A percentile compares a stretch with the other conserved stretches of the same genome.
Conservation (phyloP, 2,113 vertebrate genomes). For the Hippoglossus stenolepis region DNA sequence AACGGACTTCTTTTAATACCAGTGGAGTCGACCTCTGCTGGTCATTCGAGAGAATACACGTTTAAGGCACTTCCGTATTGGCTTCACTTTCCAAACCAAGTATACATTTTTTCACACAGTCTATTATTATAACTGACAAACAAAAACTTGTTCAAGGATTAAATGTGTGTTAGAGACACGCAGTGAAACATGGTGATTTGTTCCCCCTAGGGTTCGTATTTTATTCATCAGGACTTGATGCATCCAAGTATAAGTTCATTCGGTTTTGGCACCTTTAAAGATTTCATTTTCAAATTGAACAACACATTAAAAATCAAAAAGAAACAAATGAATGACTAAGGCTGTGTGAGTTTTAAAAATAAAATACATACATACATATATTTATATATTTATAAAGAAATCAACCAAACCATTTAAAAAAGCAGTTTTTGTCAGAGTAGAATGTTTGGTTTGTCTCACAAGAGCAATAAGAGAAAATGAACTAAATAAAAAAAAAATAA, state of each 20-base stretch:
- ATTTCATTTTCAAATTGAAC: conserved; percentile 83
- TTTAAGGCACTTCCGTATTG: not conserved
- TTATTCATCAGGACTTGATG: conserved; percentile 86
- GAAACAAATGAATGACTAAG: conserved; percentile 80
- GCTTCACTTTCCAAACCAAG: not conserved
- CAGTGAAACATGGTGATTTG: conserved; percentile 66
- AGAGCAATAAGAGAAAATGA: conserved; percentile 72
- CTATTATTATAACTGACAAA: not conserved
- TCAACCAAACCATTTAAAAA: conserved; percentile 77
- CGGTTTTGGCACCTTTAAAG: conserved; percentile 87
- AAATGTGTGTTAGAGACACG: not conserved
- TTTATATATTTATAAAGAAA: conserved; percentile 79
- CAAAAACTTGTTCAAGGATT: not conserved
- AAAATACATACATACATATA: conserved; percentile 76
- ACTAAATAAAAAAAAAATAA: conserved; percentile 63
- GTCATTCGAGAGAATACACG: no score
- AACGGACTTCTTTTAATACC: no score
- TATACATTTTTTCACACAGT: not conserved
- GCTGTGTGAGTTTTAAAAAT: conserved; percentile 83
- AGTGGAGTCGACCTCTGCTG: no score
- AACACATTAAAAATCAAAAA: conserved; percentile 79
- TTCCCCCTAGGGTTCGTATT: conserved; percentile 82
- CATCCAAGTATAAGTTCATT: conserved; percentile 85
- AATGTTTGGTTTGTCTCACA: conserved; percentile 79
- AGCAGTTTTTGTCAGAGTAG: conserved; percentile 74